phyloP scores from a whole-genome alignment of 2,113 vertebrate species.

The Gymnogyps californianus region DNA sequence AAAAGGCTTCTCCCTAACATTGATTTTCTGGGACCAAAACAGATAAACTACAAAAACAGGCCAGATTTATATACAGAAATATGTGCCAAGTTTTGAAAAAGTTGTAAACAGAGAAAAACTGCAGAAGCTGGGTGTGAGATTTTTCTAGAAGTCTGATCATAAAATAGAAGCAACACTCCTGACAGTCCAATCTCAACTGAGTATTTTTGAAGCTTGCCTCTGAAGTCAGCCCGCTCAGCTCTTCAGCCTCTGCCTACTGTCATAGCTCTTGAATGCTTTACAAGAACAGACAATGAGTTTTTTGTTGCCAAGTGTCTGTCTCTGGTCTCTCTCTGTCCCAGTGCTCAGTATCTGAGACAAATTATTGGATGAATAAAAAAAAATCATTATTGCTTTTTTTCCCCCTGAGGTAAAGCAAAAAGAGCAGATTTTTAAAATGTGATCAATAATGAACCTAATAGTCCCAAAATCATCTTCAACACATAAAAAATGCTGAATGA shows the following conservation, averaged over 20 bases:
- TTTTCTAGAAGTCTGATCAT: not conserved
- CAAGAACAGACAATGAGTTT: not conserved
- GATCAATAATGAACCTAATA: not conserved
- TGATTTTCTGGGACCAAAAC: not conserved
- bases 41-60: not conserved
- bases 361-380: accelerated
- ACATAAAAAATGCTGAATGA: not conserved
- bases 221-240: not conserved
- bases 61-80: not conserved
- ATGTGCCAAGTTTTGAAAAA: not conserved
- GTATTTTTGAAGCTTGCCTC: not conserved
- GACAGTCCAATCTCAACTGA: not conserved
- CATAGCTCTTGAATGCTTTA: not conserved
- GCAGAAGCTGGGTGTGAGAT: not conserved
- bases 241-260: not conserved
- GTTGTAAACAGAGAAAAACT: not conserved
- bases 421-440: not conserved
- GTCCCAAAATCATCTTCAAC: not conserved
- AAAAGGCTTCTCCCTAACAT: not conserved
- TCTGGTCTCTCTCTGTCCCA: not conserved
- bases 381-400: not conserved
- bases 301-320: not conserved
- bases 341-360: not conserved
- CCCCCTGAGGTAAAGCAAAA: not conserved
- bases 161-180: accelerated